Evolutionary conservation across 2,113 vertebrate species (phyloP).

Genomic region (Upupa epops): DNA sequence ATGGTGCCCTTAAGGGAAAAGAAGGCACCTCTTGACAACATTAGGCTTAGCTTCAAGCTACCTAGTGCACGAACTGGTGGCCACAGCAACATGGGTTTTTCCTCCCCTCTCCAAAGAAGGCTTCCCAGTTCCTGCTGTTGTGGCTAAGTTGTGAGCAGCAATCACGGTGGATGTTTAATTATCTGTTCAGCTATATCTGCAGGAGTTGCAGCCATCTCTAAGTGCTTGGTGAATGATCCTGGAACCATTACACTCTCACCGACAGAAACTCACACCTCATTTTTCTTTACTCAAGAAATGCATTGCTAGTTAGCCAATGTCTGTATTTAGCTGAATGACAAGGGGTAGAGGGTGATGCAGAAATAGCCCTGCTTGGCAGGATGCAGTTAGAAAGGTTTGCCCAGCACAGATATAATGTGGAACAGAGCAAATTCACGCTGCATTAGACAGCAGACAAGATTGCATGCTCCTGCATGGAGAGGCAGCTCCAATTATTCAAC

Average conservation of each 20-base stretch:
- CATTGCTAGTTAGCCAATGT: not conserved
- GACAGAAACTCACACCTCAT: not conserved
- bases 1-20: rapidly evolving
- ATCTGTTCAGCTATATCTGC: not conserved
- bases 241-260: not conserved
- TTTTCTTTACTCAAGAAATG: not conserved
- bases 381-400: not conserved
- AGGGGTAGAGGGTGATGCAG: not conserved
- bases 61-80: not conserved
- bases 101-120: not conserved
- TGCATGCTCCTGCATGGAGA: not conserved
- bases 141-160: not conserved
- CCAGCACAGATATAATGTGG: not conserved
- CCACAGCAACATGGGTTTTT: not conserved
- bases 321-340: not conserved
- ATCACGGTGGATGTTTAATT: not conserved
- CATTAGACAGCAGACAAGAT: not conserved
- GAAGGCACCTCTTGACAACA: not conserved
- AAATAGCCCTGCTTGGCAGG: not conserved
- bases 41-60: not conserved
- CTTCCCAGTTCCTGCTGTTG: not conserved
- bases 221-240: not conserved
- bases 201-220: not conserved
- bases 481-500: not conserved
- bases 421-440: not conserved